Conservation (phyloP, 2,113 vertebrate species). For the Zosterops borbonicus region DNA sequence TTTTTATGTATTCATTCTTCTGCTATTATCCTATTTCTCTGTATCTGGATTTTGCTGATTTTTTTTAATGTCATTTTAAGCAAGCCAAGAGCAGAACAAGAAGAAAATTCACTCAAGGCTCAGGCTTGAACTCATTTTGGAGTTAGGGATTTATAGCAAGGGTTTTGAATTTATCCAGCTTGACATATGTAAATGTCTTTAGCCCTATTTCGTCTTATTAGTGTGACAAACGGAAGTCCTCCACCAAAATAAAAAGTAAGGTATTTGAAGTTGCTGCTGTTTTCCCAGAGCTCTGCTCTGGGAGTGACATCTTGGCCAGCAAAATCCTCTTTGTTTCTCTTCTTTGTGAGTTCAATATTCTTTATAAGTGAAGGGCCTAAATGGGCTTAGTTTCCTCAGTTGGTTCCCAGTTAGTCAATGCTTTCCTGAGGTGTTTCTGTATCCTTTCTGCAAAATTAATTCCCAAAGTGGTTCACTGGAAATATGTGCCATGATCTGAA, state of each 20-base stretch:
- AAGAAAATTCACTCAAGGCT: slow-evolving; percentile 6
- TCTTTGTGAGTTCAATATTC: background rate
- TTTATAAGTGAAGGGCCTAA: background rate
- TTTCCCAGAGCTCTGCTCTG: background rate
- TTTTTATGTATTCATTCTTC: background rate
- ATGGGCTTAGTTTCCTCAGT: background rate
- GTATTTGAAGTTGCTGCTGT: background rate
- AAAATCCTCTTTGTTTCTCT: slow-evolving; percentile 9
- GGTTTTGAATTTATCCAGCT: slow-evolving; percentile 9
- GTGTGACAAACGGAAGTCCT: background rate
- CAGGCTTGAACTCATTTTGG: slow-evolving; percentile 3
- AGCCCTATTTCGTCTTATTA: background rate
- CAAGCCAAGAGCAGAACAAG: background rate
- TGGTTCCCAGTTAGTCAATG: background rate
- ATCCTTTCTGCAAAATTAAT: background rate
- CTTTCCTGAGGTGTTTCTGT: background rate
- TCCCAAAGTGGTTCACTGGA: background rate
- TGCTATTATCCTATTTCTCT: background rate
- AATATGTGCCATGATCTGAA: background rate
- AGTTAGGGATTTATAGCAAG: slow-evolving; percentile 13
- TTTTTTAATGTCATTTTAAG: background rate
- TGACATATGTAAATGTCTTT: background rate
- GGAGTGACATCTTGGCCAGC: background rate
- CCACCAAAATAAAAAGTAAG: background rate
- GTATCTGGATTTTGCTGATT: background rate